phyloP scores from a whole-genome alignment of 2,888 invertebrate species.

The Scaptomyza parva region DNA sequence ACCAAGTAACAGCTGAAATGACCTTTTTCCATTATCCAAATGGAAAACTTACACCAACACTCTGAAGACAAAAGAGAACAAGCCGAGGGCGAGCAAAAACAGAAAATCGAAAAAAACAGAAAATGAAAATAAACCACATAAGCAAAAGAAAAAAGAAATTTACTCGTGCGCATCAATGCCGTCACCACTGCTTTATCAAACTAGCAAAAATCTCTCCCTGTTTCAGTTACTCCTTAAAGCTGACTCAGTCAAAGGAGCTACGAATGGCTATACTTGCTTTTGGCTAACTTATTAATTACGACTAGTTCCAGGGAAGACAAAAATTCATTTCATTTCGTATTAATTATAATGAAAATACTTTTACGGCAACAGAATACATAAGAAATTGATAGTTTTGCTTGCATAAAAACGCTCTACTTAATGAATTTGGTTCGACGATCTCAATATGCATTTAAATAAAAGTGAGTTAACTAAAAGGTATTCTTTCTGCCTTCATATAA shows the following conservation, averaged over 20 bases:
- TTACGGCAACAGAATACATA: not conserved
- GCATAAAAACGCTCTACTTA: not conserved
- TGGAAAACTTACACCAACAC: conserved; percentile 82
- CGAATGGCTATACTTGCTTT: conserved; percentile 31
- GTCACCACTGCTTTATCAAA: conserved; percentile 80
- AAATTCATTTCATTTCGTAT: conserved; percentile 5
- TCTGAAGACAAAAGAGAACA: conserved; percentile 62
- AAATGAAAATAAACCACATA: conserved; percentile 27
- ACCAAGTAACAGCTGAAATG: conserved; percentile 80
- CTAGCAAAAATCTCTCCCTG: conserved; percentile 26
- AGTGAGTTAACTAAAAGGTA: not conserved
- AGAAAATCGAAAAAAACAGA: not conserved
- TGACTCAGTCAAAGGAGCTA: conserved; percentile 1
- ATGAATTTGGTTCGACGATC: too few species aligned
- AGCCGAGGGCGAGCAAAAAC: conserved; percentile 32
- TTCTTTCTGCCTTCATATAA: not conserved
- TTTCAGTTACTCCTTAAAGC: not conserved
- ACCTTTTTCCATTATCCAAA: conserved; percentile 84
- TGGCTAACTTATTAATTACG: conserved; percentile 64
- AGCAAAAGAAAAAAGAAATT: conserved; percentile 70
- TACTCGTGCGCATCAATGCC: conserved; percentile 78
- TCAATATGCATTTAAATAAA: too few species aligned
- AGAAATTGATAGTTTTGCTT: not conserved
- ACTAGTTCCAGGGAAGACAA: conserved; percentile 23
- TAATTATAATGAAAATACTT: not conserved